Base-by-base conservation (phyloP, 1,140 invertebrate genomes). In the Drosophila dunni region DNA sequence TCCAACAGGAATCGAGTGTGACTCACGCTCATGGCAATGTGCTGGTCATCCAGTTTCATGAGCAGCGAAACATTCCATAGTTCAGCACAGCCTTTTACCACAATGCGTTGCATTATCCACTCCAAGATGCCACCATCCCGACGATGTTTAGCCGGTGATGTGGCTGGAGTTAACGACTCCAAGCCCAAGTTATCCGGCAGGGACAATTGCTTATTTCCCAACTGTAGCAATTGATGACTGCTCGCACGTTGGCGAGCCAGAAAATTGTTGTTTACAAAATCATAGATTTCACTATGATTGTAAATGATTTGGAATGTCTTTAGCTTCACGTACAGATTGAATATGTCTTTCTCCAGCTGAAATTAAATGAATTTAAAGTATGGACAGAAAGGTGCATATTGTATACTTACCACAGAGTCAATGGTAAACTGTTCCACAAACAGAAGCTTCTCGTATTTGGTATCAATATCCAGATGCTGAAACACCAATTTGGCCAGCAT, bases 241-340 rank as follows among this genome's bases (percentile, higher is more conserved):
- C 51, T 56, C 9, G 53, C 79, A 3, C 90, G 82, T 34, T 89
- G 84, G 0, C 83, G 78, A 7, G 83, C 88, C n/a, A 92, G 61
- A 40, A 94, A 94, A 63, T 94, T 94, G 15, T 91, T 91, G n/a
- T 91, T 88, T 1, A 94, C 88, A 94, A 95, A 95, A 46, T 93
- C 92, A 81, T 94, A 93, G 5, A 94, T 94, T 46, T 94, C 94
- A 51, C 93, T 93, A 75, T 96, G 95, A 84, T 95, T 94, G 73
- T 97, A 97, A n/a, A 93, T 94, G 1, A 96, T 89, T 65, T 94
- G 94, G 45, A 97, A 93, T 70, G 93, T 95, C 81, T 95, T 95
- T 15, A 97, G 93, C 81, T 95, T 95, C 2, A 95, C 93, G 73
- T 95, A 95, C 13, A 96, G 86, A 73, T 95, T 95, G 33, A 96